Evolutionary conservation across 2,888 invertebrate genomes (phyloP).

Genomic region (Leuctra nigra): DNA sequence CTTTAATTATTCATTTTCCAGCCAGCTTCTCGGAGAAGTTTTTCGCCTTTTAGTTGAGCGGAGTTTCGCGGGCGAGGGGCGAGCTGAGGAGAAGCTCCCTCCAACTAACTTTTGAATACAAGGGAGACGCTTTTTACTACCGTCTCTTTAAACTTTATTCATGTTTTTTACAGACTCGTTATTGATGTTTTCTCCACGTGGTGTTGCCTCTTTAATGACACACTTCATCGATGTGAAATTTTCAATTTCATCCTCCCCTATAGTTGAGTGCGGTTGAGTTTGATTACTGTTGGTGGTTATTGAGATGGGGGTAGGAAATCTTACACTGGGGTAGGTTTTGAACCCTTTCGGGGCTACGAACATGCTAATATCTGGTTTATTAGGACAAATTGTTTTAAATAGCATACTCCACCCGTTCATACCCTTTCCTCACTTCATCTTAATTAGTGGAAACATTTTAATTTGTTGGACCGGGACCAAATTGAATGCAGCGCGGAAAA

Average conservation of each 20-base stretch:
- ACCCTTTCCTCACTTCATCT: too few relatives aligned
- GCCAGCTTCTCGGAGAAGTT: too few relatives aligned
- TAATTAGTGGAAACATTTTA: too few relatives aligned
- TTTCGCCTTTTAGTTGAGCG: background rate
- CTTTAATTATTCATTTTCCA: too few relatives aligned
- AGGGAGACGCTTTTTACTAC: background rate
- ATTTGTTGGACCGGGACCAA: too few relatives aligned
- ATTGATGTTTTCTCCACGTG: slow-evolving; percentile 9
- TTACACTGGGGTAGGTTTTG: too few relatives aligned
- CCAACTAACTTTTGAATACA: background rate
- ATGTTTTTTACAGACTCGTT: background rate
- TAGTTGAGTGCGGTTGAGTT: background rate
- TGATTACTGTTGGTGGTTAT: background rate
- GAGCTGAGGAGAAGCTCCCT: background rate
- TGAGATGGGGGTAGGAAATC: too few relatives aligned
- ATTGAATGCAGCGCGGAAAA: too few relatives aligned
- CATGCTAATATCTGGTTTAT: too few relatives aligned
- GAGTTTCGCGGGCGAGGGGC: background rate
- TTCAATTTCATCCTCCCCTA: background rate
- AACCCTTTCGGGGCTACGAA: too few relatives aligned
- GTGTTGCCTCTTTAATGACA: slow-evolving; percentile 10
- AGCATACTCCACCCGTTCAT: too few relatives aligned
- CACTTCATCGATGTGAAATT: slow-evolving; percentile 12
- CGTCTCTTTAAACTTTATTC: slow-evolving; percentile 3
- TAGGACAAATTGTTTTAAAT: too few relatives aligned